phyloP scores from a whole-genome alignment of 1,140 invertebrate genomes.

The Ceratina australensis region DNA sequence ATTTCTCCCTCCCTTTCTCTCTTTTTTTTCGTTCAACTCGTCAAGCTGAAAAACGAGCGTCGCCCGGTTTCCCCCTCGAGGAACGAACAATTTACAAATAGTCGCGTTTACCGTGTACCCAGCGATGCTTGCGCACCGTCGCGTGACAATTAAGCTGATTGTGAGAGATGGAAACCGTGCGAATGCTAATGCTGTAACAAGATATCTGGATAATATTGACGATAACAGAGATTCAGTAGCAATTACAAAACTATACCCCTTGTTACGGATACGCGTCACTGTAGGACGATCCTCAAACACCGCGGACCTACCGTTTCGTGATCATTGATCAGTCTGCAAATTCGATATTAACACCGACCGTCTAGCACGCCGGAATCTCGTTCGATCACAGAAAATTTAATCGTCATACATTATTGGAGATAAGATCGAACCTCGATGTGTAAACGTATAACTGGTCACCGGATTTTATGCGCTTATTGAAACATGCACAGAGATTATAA shows the following conservation, averaged over 20 bases:
- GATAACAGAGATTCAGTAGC: not conserved
- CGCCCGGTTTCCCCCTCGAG: not conserved
- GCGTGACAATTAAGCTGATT: constrained; percentile 63
- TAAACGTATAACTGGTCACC: no score
- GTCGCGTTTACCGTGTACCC: constrained; percentile 21
- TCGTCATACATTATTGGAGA: no score
- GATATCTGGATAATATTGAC: constrained; percentile 11
- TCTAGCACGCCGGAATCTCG: no score
- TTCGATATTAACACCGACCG: not conserved
- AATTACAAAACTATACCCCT: constrained; percentile 5
- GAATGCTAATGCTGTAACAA: constrained; percentile 61
- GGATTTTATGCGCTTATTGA: no score
- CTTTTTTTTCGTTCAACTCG: no score
- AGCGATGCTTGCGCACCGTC: constrained; percentile 11
- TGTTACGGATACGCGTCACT: constrained; percentile 3
- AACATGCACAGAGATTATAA: no score
- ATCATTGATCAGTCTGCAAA: not conserved
- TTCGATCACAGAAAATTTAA: no score
- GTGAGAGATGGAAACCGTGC: constrained; percentile 32
- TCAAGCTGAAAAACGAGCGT: not conserved
- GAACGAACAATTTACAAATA: constrained; percentile 62
- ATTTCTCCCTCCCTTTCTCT: no score
- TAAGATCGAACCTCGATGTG: no score
- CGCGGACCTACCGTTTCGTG: not conserved
- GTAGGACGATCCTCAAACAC: not conserved